Conservation (phyloP, 2,797 vertebrate genomes). For the Sebastes cheni region DNA sequence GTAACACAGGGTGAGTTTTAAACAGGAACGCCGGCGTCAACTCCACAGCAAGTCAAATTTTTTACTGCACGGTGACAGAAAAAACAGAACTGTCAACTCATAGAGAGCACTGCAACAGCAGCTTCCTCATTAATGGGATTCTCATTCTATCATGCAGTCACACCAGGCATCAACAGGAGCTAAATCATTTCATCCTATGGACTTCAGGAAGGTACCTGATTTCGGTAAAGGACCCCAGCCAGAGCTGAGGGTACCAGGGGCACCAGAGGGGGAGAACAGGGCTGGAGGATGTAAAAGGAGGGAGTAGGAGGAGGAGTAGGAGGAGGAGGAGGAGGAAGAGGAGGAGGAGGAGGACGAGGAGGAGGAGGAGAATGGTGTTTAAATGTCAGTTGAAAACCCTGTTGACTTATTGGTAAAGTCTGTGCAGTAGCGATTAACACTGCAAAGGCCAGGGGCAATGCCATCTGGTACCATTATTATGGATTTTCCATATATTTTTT, state of each 20-base stretch:
- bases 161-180: not conserved
- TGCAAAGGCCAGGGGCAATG: not conserved
- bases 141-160: constrained; percentile 40
- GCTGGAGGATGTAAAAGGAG: constrained; percentile 12
- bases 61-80: not conserved
- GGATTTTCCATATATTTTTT: not conserved
- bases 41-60: not conserved
- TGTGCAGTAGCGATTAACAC: not conserved
- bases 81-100: not conserved
- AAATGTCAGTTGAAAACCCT: not conserved
- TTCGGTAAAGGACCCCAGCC: not conserved
- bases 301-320: not conserved
- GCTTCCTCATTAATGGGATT: not conserved
- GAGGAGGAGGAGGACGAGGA: not conserved
- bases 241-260: constrained; percentile 37
- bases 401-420: not conserved
- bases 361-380: not conserved
- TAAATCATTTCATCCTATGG: not conserved
- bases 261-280: constrained; percentile 30
- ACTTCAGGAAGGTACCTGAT: constrained; percentile 38
- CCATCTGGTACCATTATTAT: not conserved
- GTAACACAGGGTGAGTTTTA: not conserved
- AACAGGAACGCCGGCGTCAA: not conserved
- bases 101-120: not conserved
- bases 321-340: not conserved